A percentile compares a stretch with the other conserved stretches of the same genome.
phyloP scores from a whole-genome alignment of 1,140 invertebrate genomes.

The Procambarus clarkii region DNA sequence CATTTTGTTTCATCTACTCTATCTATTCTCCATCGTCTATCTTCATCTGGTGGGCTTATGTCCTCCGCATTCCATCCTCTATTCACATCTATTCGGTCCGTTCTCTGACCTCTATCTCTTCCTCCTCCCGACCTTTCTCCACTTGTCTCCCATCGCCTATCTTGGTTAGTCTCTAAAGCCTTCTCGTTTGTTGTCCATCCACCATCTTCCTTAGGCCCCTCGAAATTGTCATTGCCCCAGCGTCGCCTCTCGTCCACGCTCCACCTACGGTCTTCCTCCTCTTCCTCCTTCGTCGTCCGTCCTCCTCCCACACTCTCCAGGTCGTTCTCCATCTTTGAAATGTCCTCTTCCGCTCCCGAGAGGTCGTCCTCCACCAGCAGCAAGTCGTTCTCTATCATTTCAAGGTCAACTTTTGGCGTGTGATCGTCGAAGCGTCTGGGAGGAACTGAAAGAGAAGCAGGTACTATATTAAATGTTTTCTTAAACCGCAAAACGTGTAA shows the following conservation, averaged over 20 bases:
- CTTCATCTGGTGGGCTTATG: neutral
- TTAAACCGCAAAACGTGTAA: no score
- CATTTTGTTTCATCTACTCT: neutral
- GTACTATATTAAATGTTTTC: no score
- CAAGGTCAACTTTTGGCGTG: no score
- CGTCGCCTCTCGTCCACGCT: neutral
- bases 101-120: neutral
- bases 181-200: neutral
- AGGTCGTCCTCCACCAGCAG: neutral
- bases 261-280: neutral
- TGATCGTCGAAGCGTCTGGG: no score
- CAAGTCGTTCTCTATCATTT: neutral
- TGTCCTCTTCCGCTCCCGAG: neutral
- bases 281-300: conserved; percentile 5
- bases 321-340: neutral
- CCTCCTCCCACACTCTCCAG: neutral
- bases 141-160: no score
- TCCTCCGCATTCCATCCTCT: neutral
- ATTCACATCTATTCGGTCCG: neutral
- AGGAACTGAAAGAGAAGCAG: no score
- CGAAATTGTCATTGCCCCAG: neutral
- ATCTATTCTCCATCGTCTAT: neutral
- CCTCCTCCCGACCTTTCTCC: no score
- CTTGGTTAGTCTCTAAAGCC: neutral
- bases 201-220: neutral